Base-by-base conservation (phyloP, 2,797 vertebrate genomes). In the Oreochromis mossambicus region DNA sequence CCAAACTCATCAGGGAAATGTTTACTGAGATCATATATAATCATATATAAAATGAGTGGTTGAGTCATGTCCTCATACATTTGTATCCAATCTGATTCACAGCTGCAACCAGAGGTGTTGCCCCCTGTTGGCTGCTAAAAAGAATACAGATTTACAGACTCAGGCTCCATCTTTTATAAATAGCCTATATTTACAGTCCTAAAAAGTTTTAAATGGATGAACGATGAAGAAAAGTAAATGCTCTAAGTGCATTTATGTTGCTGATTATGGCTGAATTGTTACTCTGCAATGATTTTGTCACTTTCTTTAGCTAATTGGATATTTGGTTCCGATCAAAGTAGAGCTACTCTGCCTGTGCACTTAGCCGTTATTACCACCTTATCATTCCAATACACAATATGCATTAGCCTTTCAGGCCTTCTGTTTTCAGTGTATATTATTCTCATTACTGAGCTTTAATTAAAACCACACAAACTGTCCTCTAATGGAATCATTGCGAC, bases 371-470 rank as follows among this genome's bases (percentile, higher is more conserved):
- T 76, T 56, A 58, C 56, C 56, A 78, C 58, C 73, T 81, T 85
- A 83, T 94, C 83, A 89, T 79, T 54, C 38, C 75, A 34, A 76
- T 48, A 36, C 15, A 81, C 80, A 81, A 84, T 75, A 81, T 54
- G 58, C 77, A 84, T 86, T 81, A 84, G 56, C 79, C 80, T 87
- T 66, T 84, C 68, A 85, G 79, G 56, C 63, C 10, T 13, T 19
- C 79, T 58, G 84, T 79, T 32, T 43, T 55, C 68, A 29, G 48
- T 81, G 80, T 85, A 79, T 75, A 88, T 91, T 85, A 91, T 86
- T 87, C 85, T 81, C 87, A 92, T 93, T 92, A 92, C 81, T 83
- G 83, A 88, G 83, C 86, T 89, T 93, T 91, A 94, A 95, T 94
- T 95, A 92, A 94, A 93, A 93, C 82, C 83, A 84, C 88, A 88